These are phyloP conservation scores for Psettodes erumei DNA, from an alignment of 2,113 vertebrate genomes.

Conservation along the genomic window DNA sequence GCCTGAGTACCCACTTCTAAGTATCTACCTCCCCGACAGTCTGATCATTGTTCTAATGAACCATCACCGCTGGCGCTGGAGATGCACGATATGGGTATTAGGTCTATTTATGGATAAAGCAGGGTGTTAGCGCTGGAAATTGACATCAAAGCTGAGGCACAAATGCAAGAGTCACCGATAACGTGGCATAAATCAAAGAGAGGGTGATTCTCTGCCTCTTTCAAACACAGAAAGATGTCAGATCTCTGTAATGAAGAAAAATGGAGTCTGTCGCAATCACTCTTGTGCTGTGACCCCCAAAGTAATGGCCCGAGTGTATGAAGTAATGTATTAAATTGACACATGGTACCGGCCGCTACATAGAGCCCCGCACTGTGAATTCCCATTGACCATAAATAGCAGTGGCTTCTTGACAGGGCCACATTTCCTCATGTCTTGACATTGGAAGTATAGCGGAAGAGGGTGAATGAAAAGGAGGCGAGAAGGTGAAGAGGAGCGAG, in stretches of 20 bases:
- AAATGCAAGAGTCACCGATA: constrained; percentile 46
- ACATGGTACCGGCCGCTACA: constrained; percentile 21
- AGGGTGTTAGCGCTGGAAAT: constrained; percentile 38
- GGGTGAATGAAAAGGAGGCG: constrained; percentile 23
- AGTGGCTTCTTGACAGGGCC: constrained; percentile 10
- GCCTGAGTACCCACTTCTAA: constrained; percentile 9
- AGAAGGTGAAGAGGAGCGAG: constrained; percentile 42
- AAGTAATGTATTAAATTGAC: constrained; percentile 51
- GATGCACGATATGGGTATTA: constrained; percentile 22
- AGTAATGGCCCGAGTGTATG: constrained; percentile 44
- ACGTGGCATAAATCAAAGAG: constrained; percentile 37
- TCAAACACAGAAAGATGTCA: constrained; percentile 50
- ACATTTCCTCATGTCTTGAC: constrained; percentile 29
- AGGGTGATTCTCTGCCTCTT: constrained; percentile 22
- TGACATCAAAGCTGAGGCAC: constrained; percentile 41
- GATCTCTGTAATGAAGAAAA: constrained; percentile 62
- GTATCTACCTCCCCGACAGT: constrained; percentile 30
- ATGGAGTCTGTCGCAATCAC: constrained; percentile 54
- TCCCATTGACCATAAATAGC: constrained; percentile 33
- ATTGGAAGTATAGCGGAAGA: constrained; percentile 29
- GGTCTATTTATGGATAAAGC: constrained; percentile 39
- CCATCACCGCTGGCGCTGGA: neutral
- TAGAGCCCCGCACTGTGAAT: constrained; percentile 21
- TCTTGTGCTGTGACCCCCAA: constrained; percentile 53
- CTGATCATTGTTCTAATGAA: constrained; percentile 39